Base-by-base conservation (phyloP, 2,113 vertebrate species). In the Menura novaehollandiae region DNA sequence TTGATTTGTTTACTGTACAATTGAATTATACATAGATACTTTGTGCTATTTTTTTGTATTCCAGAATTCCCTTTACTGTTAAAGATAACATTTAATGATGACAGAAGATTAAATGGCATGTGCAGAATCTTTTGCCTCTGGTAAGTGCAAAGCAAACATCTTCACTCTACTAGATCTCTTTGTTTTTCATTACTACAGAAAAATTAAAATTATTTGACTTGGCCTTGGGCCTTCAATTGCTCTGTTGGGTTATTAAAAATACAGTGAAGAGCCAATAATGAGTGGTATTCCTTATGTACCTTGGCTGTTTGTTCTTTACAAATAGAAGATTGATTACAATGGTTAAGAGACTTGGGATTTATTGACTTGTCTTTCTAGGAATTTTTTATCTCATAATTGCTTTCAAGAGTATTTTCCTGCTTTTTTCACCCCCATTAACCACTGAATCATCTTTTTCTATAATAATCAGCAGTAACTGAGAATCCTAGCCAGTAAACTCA, bases 71-170 rank as follows among this genome's bases (percentile, higher is more conserved):
- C 8, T 87, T 87, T n/a, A 21, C 21, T 71, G 7, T 58, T 91
- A 52, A 58, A 59, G 67, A 52, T 23, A 85, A 81, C 93, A 60
- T 23, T 46, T 74, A 60, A 78, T 5, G 33, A 88, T 37, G 27
- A 47, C 55, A 85, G 60, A 81, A 88, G 55, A 81, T 82, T 79
- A 91, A 94, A 92, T 44, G 26, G 62, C 58, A 52, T 55, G 30
- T 59, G 17, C 33, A 88, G 76, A 64, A 96, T 96, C 64, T 59
- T 75, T 88, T 27, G 30, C 85, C 82, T 87, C 83, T 86, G 75
- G 44, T 91, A 74, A 93, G 85, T 88, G 84, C 78, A 93, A 97
- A 93, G 46, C 46, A 94, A 94, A 95, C 47, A 83, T 91, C 75
- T 85, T 84, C 60, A 56, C 9, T 89, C 26, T 82, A n/a, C 33